A percentile compares a stretch with the other conserved stretches of the same genome.
These are phyloP conservation scores for Drosophila bunnanda DNA, from an alignment of 2,888 invertebrate genomes.

Conservation along the genomic window DNA sequence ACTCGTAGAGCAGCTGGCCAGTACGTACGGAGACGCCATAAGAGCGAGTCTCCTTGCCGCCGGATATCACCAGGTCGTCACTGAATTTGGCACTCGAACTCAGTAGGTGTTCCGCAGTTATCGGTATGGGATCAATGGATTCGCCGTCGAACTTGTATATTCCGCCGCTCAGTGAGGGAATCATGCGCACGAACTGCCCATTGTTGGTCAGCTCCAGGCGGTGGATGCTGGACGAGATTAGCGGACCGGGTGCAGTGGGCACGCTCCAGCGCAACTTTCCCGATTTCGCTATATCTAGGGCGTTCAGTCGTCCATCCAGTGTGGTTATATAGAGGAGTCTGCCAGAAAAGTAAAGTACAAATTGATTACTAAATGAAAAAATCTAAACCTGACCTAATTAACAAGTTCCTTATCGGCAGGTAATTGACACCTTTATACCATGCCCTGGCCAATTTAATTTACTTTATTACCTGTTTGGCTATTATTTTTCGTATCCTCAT, in stretches of 20 bases:
- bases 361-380: slow-evolving; percentile 11
- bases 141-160: slow-evolving; percentile 96
- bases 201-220: slow-evolving; percentile 92
- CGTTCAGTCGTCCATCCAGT: slow-evolving; percentile 94
- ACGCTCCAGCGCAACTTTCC: slow-evolving; percentile 92
- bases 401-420: slow-evolving; percentile 30
- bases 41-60: slow-evolving; percentile 94
- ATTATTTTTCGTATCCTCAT: background rate
- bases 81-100: slow-evolving; percentile 95
- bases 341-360: background rate
- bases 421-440: background rate
- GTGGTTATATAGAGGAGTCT: slow-evolving; percentile 94
- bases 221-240: slow-evolving; percentile 95
- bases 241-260: slow-evolving; percentile 90
- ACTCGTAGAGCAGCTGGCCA: slow-evolving; percentile 91
- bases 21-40: slow-evolving; percentile 93
- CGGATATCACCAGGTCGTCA: slow-evolving; percentile 93
- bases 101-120: slow-evolving; percentile 93
- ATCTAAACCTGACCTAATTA: slow-evolving; percentile 45
- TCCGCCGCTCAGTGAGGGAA: slow-evolving; percentile 96
- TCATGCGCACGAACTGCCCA: slow-evolving; percentile 94
- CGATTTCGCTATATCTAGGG: slow-evolving; percentile 89
- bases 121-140: slow-evolving; percentile 93
- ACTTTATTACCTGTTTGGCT: no score
- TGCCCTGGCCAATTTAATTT: background rate